Percentiles rank a stretch among this genome's conserved stretches.
phyloP scores from a whole-genome alignment of 2,888 invertebrate species.

The Deilephila elpenor region DNA sequence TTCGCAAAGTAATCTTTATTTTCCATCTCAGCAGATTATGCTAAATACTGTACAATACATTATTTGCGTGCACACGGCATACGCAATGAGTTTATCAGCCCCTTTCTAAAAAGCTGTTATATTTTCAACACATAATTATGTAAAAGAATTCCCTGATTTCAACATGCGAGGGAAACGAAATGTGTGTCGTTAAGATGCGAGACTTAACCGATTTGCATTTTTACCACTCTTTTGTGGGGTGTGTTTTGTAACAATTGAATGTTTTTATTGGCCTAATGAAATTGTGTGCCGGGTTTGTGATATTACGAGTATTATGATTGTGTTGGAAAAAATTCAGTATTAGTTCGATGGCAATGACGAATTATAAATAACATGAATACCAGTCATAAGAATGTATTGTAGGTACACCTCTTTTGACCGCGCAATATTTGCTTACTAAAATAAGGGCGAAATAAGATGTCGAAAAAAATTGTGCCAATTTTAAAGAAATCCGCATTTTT shows the following conservation, averaged over 20 bases:
- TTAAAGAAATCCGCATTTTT: too few species aligned
- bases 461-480: too few species aligned
- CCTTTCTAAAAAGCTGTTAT: constrained; percentile 79
- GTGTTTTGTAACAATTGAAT: constrained; percentile 62
- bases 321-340: too few species aligned
- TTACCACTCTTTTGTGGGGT: constrained; percentile 65
- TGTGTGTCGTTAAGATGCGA: constrained; percentile 77
- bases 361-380: too few species aligned
- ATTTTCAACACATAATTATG: constrained; percentile 84
- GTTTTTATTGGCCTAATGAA: constrained; percentile 22
- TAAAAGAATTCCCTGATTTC: constrained; percentile 79
- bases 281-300: not conserved
- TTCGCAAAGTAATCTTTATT: constrained; percentile 58
- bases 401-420: too few species aligned
- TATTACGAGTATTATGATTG: not conserved
- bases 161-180: constrained; percentile 69
- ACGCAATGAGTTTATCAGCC: constrained; percentile 71
- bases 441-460: too few species aligned
- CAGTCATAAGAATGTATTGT: too few species aligned
- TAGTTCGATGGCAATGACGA: too few species aligned
- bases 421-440: too few species aligned
- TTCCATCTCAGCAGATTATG: constrained; percentile 73
- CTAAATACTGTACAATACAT: constrained; percentile 71
- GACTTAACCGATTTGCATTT: constrained; percentile 73
- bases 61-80: constrained; percentile 68